Evolutionary conservation across 2,797 vertebrate genomes (phyloP).

Genomic region (Fundulus diaphanus): DNA sequence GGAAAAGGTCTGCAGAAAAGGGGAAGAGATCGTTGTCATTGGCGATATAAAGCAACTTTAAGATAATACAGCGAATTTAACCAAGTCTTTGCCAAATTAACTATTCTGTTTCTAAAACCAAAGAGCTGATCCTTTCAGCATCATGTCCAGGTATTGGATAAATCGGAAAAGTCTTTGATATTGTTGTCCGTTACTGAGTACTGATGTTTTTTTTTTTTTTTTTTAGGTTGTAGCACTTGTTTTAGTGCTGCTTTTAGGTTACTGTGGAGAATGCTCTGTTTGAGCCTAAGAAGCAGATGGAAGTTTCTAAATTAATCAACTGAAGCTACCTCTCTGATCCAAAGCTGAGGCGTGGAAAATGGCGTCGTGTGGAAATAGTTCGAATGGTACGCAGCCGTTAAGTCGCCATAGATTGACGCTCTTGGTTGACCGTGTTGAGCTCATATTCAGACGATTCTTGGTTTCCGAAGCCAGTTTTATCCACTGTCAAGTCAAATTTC

Average conservation of each 20-base stretch:
- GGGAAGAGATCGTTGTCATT: not conserved
- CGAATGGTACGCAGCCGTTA: conserved; percentile 31
- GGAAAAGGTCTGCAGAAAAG: not conserved
- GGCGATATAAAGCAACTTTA: not conserved
- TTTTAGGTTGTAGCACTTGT: not conserved
- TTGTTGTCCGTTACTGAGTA: not conserved
- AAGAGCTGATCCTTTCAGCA: not conserved
- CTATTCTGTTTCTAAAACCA: not conserved
- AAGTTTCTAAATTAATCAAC: not conserved
- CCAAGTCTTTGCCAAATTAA: not conserved
- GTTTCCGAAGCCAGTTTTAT: conserved; percentile 9
- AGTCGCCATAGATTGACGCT: conserved; percentile 25
- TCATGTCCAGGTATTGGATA: not conserved
- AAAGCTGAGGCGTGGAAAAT: conserved; percentile 47
- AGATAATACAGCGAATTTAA: not conserved
- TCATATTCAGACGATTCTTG: not conserved
- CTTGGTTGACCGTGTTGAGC: conserved; percentile 9
- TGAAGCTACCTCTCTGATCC: conserved; percentile 11
- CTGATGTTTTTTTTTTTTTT: not conserved
- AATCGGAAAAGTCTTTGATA: not conserved
- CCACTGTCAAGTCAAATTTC: conserved; percentile 5
- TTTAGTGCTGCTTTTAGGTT: not conserved
- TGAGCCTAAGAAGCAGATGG: not conserved
- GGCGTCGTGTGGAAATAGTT: conserved; percentile 48
- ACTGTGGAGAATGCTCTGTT: not conserved